Percentiles rank a stretch among this genome's conserved stretches.
Evolutionary conservation across 2,797 vertebrate species (phyloP).

Genomic region (Otolemur crassicaudatus): DNA sequence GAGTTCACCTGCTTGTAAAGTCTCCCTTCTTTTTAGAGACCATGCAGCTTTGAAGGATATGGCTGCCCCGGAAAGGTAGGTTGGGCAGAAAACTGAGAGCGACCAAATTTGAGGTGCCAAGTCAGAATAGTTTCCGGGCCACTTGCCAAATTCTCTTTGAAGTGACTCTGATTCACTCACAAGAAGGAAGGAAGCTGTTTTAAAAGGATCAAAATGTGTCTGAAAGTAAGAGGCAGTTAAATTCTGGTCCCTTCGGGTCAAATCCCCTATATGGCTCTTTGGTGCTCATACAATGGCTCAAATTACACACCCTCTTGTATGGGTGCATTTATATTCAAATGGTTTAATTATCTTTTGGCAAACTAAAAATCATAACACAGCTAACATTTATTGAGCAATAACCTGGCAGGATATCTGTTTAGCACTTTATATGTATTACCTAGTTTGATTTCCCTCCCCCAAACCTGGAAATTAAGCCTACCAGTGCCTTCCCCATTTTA

Average conservation of each 20-base stretch:
- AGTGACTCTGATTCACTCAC: constrained; percentile 42
- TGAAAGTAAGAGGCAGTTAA: not conserved
- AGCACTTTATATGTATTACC: not conserved
- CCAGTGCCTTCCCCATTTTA: not conserved
- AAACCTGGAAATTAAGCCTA: not conserved
- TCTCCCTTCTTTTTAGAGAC: not conserved
- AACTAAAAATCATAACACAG: not conserved
- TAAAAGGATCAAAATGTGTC: not conserved
- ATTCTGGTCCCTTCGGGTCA: not conserved
- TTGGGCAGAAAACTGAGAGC: not conserved
- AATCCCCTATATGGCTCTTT: not conserved
- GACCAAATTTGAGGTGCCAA: not conserved
- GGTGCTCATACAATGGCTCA: not conserved
- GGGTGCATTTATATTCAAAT: not conserved
- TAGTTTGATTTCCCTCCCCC: not conserved
- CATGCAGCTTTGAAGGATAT: not conserved
- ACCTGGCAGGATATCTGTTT: not conserved
- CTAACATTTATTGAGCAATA: not conserved
- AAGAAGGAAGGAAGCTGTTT: constrained; percentile 24
- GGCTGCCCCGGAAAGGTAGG: not conserved
- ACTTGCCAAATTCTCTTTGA: constrained; percentile 41
- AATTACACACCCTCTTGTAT: not conserved
- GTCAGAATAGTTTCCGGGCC: not conserved
- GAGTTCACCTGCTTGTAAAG: not conserved
- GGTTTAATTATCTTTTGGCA: not conserved